Evolutionary conservation across 23 tunicate species (phyloP).

Genomic region (Trididemnum clinides): DNA sequence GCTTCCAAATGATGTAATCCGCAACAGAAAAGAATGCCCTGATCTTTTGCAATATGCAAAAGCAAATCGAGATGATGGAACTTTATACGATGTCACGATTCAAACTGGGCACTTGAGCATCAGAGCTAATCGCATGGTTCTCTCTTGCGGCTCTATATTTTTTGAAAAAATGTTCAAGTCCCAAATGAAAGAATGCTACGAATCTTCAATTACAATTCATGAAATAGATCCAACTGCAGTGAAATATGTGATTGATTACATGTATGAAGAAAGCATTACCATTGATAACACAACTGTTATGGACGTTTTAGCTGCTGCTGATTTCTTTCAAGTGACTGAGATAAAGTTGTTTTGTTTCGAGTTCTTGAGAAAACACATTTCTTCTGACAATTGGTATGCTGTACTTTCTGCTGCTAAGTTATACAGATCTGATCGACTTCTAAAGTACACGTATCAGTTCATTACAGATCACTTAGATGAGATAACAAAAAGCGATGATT

Average conservation of each 20-base stretch:
- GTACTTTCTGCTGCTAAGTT: neutral
- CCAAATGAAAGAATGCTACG: neutral
- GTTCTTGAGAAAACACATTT: neutral
- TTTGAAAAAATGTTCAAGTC: neutral
- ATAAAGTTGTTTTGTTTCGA: neutral
- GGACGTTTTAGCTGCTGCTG: neutral
- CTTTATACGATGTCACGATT: constrained; percentile 14
- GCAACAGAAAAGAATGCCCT: no score
- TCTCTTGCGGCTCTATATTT: neutral
- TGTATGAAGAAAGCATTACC: neutral
- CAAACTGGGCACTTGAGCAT: neutral
- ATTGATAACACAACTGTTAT: neutral
- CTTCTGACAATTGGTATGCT: neutral
- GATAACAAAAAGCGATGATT: no score
- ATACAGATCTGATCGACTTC: no score
- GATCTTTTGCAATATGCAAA: neutral
- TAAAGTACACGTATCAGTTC: no score
- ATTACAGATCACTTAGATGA: no score
- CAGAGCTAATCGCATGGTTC: constrained; percentile 22
- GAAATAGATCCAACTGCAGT: neutral
- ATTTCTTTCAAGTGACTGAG: neutral
- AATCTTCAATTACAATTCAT: neutral
- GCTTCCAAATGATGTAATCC: no score
- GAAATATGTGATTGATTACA: neutral
- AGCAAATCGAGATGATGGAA: neutral